Conservation (phyloP, 2,888 invertebrate species). For the Cataglyphis livida region DNA sequence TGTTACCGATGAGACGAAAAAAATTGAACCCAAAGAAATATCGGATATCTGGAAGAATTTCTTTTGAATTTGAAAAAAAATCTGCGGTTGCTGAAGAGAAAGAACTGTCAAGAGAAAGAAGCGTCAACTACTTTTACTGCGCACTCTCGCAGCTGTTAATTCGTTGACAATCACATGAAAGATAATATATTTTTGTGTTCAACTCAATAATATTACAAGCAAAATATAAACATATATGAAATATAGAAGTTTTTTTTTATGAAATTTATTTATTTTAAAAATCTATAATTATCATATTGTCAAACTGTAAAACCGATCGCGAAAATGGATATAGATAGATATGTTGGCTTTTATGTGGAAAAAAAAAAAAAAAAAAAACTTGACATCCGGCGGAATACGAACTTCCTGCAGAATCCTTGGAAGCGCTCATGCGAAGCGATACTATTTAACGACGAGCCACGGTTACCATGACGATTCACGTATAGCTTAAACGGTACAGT, state of each 20-base stretch:
- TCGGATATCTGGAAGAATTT: conserved; percentile 33
- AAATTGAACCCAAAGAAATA: conserved; percentile 57
- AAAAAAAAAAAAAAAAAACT: conserved; percentile 5
- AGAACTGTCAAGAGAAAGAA: conserved; percentile 40
- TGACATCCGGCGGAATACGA: conserved; percentile 33
- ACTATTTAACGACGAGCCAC: conserved; percentile 50
- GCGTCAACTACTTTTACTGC: conserved; percentile 27
- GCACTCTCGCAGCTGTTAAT: not conserved
- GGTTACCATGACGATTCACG: conserved; percentile 48
- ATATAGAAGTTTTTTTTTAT: not conserved
- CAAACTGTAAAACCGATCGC: conserved; percentile 1
- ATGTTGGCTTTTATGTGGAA: not conserved
- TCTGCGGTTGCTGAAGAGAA: conserved; percentile 52
- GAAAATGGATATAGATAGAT: not conserved
- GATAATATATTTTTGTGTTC: not conserved
- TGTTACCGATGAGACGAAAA: conserved; percentile 58
- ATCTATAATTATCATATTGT: not conserved
- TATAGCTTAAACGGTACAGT: conserved; percentile 54
- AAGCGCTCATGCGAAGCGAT: conserved; percentile 41
- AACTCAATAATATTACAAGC: not conserved
- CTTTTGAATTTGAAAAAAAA: conserved; percentile 30
- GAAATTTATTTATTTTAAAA: not conserved
- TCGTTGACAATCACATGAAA: not conserved
- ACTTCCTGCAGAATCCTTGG: conserved; percentile 36
- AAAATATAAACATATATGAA: not conserved